A percentile compares a stretch with the other conserved stretches of the same genome.
Evolutionary conservation across 1,140 invertebrate genomes (phyloP).

Genomic region (Melitaea cinxia): DNA sequence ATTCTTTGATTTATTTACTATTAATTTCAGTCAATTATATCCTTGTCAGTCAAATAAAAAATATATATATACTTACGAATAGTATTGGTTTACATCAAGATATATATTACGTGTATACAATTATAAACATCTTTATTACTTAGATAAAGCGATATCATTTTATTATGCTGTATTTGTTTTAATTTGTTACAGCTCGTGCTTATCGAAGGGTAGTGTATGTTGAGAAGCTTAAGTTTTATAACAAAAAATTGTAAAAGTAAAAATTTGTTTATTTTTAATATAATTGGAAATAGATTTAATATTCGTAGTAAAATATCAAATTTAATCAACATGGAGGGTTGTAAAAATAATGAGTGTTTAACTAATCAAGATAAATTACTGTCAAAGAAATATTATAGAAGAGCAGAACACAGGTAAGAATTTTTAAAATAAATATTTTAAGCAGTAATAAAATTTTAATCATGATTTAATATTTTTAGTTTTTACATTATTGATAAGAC

Average conservation of each 20-base stretch:
- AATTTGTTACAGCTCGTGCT: background rate
- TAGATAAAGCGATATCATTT: background rate
- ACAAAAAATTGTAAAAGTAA: background rate
- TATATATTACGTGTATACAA: background rate
- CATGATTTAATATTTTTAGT: too few relatives aligned
- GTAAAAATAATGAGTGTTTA: constrained; percentile 49
- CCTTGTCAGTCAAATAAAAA: too few relatives aligned
- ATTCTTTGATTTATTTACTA: too few relatives aligned
- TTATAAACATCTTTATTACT: background rate
- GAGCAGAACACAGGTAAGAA: constrained; percentile 67
- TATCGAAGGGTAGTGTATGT: constrained; percentile 14
- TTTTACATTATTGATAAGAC: too few relatives aligned
- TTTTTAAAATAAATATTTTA: too few relatives aligned
- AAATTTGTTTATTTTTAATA: constrained; percentile 2
- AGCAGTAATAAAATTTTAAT: too few relatives aligned
- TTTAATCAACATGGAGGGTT: constrained; percentile 46
- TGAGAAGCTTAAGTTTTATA: constrained; percentile 4
- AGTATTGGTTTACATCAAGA: too few relatives aligned
- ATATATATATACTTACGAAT: too few relatives aligned
- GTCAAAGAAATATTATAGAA: constrained; percentile 69
- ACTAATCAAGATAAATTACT: constrained; percentile 42
- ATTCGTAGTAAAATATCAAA: constrained; percentile 21
- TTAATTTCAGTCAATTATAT: background rate
- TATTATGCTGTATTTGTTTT: background rate
- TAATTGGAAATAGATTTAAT: constrained; percentile 6